phyloP scores from a whole-genome alignment of 2,797 vertebrate genomes.

The Artibeus jamaicensis region DNA sequence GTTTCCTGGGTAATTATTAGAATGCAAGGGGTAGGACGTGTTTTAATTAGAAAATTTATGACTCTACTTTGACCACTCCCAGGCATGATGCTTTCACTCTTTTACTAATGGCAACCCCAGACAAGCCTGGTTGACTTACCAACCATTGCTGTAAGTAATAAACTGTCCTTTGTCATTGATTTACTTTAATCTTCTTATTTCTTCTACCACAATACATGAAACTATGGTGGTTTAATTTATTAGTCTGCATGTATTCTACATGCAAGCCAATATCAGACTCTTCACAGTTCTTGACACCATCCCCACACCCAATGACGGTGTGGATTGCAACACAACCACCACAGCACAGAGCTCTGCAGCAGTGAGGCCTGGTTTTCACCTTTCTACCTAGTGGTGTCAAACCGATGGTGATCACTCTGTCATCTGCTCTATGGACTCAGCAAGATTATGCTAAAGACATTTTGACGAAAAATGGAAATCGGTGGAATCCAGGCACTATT shows the following conservation, averaged over 20 bases:
- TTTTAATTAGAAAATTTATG: background rate
- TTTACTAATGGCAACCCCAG: background rate
- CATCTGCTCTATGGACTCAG: background rate
- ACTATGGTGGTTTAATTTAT: background rate
- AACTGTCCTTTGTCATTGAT: background rate
- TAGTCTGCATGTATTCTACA: background rate
- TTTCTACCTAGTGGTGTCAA: background rate
- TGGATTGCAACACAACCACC: background rate
- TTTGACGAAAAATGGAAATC: conserved; percentile 26
- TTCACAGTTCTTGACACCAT: background rate
- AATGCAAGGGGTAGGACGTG: background rate
- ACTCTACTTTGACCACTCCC: background rate
- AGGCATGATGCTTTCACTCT: background rate
- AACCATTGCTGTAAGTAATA: background rate
- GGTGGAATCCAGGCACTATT: conserved; percentile 5
- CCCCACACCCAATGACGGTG: background rate
- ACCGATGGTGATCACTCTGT: background rate
- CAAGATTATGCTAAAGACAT: background rate
- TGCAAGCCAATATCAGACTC: background rate
- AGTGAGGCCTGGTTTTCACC: background rate
- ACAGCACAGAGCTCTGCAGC: rapidly evolving
- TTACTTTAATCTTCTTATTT: conserved; percentile 16
- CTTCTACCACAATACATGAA: background rate
- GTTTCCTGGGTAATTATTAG: background rate
- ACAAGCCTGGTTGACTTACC: background rate